These are phyloP conservation scores for Cherax quadricarinatus DNA, from an alignment of 1,140 invertebrate species.

Conservation along the genomic window DNA sequence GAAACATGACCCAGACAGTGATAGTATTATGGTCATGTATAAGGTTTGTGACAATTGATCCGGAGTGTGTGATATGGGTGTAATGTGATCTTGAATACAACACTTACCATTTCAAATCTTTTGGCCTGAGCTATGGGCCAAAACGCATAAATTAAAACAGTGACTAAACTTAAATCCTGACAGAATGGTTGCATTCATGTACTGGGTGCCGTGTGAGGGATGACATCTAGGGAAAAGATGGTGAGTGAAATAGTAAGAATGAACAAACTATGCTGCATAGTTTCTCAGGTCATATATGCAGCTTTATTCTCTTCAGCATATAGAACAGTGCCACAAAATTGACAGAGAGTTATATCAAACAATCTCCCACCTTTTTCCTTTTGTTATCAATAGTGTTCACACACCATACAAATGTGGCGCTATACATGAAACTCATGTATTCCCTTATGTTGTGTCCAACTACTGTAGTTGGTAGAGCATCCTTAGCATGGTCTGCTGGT, in stretches of 20 bases:
- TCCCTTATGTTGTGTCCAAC: background rate
- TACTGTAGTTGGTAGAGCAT: background rate
- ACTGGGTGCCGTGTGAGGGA: background rate
- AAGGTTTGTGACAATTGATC: constrained; percentile 44
- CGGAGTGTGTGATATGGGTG: constrained; percentile 31
- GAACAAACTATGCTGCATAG: constrained; percentile 16
- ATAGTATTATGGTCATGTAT: constrained; percentile 17
- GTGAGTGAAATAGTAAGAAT: constrained; percentile 2
- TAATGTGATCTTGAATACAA: background rate
- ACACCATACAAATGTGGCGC: background rate
- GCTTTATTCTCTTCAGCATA: constrained; percentile 24
- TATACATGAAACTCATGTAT: constrained; percentile 2
- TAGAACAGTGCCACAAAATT: constrained; percentile 17
- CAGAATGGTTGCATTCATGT: background rate
- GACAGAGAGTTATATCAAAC: background rate
- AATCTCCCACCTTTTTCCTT: constrained; percentile 14
- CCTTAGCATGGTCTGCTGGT: background rate
- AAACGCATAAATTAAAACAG: background rate
- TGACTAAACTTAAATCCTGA: background rate
- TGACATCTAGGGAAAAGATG: constrained; percentile 5
- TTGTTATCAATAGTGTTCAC: background rate
- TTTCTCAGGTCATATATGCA: constrained; percentile 40
- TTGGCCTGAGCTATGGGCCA: background rate
- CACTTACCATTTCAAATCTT: background rate
- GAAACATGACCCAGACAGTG: constrained; percentile 1